Evolutionary conservation across 2,113 vertebrate species (phyloP).

Genomic region (Neomonachus schauinslandi): DNA sequence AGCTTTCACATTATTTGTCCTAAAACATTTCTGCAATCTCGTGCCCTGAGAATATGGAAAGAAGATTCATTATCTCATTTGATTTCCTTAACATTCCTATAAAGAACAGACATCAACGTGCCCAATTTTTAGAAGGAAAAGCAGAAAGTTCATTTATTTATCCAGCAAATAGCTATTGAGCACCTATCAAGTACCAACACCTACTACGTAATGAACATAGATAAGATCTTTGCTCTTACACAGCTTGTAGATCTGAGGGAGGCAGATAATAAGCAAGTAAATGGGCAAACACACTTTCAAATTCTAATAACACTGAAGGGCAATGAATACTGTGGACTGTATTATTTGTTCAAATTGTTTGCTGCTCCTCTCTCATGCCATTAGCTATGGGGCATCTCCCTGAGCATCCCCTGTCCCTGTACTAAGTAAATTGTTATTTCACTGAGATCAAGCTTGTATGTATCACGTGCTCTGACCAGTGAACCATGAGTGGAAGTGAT

Average conservation of each 20-base stretch:
- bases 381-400: background rate
- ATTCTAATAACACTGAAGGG: background rate
- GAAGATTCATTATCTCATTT: background rate
- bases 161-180: background rate
- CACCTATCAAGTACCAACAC: background rate
- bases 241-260: background rate
- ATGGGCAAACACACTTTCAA: background rate
- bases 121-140: background rate
- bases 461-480: background rate
- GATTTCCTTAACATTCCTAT: background rate
- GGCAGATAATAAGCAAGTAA: background rate
- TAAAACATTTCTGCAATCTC: background rate
- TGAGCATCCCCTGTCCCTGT: background rate
- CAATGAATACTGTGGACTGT: background rate
- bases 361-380: background rate
- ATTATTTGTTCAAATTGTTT: background rate
- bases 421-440: background rate
- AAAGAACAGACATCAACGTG: constrained; percentile 5
- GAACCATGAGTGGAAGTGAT: background rate
- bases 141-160: background rate
- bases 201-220: background rate
- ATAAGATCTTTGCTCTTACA: background rate
- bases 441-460: background rate
- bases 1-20: background rate
- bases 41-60: background rate